Conservation (phyloP, 2,113 vertebrate genomes). For the Petroica traversi region DNA sequence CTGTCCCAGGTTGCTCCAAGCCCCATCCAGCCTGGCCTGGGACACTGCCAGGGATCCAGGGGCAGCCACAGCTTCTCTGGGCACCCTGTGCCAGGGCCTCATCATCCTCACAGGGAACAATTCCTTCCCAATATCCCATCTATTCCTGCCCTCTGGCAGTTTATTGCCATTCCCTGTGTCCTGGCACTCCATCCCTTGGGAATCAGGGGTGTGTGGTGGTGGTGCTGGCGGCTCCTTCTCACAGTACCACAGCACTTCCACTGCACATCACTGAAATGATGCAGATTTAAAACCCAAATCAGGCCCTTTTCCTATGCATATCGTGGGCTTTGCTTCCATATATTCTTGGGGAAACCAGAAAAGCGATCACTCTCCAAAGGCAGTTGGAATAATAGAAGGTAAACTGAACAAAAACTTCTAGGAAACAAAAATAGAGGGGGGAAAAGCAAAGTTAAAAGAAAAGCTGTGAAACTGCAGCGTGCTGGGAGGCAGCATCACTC, state of each 20-base stretch:
- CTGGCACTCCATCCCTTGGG: fast-evolving
- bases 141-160: background rate
- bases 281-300: background rate
- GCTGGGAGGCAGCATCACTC: background rate
- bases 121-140: background rate
- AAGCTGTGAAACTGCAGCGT: background rate
- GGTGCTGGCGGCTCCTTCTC: background rate
- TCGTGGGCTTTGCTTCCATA: background rate
- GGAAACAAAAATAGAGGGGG: background rate
- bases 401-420: background rate
- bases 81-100: background rate
- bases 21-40: background rate
- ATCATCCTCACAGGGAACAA: fast-evolving
- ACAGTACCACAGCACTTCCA: background rate
- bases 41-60: background rate
- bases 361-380: background rate
- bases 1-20: fast-evolving
- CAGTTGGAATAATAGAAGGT: background rate
- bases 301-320: background rate
- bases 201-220: background rate
- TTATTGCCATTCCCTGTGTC: background rate
- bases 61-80: background rate
- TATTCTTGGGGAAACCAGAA: background rate
- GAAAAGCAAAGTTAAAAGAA: background rate
- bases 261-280: background rate